Conservation (phyloP, 2,888 invertebrate genomes). For the Scaptomyza caliginosa region DNA sequence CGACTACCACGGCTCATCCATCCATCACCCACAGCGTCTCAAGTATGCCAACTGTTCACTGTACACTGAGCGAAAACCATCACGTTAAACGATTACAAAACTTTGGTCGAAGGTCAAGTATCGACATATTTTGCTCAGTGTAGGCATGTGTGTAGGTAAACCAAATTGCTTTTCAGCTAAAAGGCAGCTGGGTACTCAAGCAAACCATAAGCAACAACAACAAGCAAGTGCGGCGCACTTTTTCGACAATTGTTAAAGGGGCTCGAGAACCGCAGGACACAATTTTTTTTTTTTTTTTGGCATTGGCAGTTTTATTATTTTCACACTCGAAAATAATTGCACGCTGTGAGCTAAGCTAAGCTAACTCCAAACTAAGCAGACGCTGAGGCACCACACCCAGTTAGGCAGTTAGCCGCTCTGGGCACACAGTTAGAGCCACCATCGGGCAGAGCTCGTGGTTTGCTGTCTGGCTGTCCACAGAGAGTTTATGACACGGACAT, state of each 20-base stretch:
- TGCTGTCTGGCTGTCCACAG: slow-evolving; percentile 7
- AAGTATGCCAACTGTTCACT: slow-evolving; percentile 55
- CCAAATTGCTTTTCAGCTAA: slow-evolving; percentile 27
- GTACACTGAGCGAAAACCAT: slow-evolving; percentile 4
- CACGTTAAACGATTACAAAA: background rate
- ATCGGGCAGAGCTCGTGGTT: slow-evolving; percentile 1
- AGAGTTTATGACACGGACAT: slow-evolving; percentile 65
- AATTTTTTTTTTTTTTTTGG: slow-evolving; percentile 46
- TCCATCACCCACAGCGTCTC: slow-evolving; percentile 79
- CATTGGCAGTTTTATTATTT: slow-evolving; percentile 78
- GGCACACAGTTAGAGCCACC: background rate
- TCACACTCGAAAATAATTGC: slow-evolving; percentile 81
- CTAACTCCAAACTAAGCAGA: slow-evolving; percentile 42
- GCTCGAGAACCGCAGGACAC: slow-evolving; percentile 78
- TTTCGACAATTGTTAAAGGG: slow-evolving; percentile 56
- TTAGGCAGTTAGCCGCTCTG: background rate
- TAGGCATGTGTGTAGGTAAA: slow-evolving; percentile 40
- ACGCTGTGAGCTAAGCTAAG: slow-evolving; percentile 73
- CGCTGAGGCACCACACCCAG: slow-evolving; percentile 73
- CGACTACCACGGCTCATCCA: slow-evolving; percentile 57
- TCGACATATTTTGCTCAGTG: background rate
- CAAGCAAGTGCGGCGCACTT: slow-evolving; percentile 58
- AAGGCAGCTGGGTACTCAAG: slow-evolving; percentile 55
- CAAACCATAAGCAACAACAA: slow-evolving; percentile 9
- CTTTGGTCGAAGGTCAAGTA: too few relatives aligned